phyloP scores from a whole-genome alignment of 2,888 invertebrate species.

The Callosobruchus maculatus region DNA sequence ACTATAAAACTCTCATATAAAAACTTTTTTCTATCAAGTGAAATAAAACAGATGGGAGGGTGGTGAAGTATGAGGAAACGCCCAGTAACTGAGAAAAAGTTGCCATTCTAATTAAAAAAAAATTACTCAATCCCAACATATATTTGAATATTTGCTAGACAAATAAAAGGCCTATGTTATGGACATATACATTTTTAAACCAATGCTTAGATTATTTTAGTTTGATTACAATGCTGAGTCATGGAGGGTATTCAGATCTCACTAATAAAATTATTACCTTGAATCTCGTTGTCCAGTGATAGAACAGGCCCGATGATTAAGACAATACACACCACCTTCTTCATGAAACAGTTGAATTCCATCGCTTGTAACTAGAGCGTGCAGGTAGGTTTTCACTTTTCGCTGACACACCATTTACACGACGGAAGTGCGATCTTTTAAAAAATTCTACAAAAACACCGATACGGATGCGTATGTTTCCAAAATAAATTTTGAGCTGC shows the following conservation, averaged over 20 bases:
- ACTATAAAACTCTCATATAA: no score
- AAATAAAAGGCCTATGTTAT: no score
- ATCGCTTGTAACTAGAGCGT: conserved; percentile 42
- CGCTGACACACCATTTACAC: conserved; percentile 17
- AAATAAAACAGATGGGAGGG: no score
- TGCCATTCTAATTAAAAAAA: no score
- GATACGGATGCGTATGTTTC: background rate
- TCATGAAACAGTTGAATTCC: conserved; percentile 40
- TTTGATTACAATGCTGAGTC: no score
- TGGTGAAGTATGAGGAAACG: no score
- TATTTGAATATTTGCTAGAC: no score
- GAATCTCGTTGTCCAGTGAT: conserved; percentile 44
- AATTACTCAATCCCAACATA: no score
- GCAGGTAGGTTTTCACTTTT: conserved; percentile 28
- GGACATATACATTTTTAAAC: no score
- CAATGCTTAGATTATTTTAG: no score
- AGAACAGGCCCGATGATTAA: conserved; percentile 16
- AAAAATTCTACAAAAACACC: background rate
- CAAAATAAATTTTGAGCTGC: background rate
- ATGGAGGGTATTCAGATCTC: background rate
- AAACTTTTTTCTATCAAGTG: no score
- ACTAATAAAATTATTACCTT: conserved; percentile 30
- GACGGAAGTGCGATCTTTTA: background rate
- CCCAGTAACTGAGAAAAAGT: no score
- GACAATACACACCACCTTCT: conserved; percentile 36